Base-by-base conservation (phyloP, 2,797 vertebrate species). In the Momotus momota region DNA sequence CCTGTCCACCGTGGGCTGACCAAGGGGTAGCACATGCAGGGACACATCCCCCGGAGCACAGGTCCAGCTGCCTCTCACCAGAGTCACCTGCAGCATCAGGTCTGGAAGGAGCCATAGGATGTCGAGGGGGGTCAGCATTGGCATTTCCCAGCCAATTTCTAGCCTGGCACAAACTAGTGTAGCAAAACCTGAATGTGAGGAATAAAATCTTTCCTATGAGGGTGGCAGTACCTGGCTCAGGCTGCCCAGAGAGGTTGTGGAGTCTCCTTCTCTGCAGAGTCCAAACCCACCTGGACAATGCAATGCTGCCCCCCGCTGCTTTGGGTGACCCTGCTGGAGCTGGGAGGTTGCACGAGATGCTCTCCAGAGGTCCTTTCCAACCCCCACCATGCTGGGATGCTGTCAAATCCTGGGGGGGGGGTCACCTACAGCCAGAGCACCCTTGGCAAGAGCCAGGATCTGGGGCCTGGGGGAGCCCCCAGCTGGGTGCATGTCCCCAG, bases 71-170 rank as follows among this genome's bases (percentile, higher is more conserved):
- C 12, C 6, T 71, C 82, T 23, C 40, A 13, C 46, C 70, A 43
- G 64, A 83, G 67, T 64, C 11, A 8, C 55, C 31, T 67, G 51
- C 3, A 18, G 45, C 38, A 14, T 16, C 3, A 0, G 18, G 4
- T 90, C 71, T 0, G 0, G 0, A 26, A 81, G 54, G 0, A 2
- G 46, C 62, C 38, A 3, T 0, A 3, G 54, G 22, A 79, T 29
- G 10, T 0, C 3, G 1, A 51, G 29, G 7, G 0, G 14, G 17
- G 43, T 45, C 48, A 49, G 62, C 78, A 49, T 15, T 3, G 14
- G 8, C 49, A 26, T 71, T 81, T 89, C 66, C 66, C 21, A 3
- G 58, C 25, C 43, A 18, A 0, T 7, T 58, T 38, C 52, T 58
- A 65, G 43, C 33, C 51, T 60, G 78, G 52, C 29, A 67, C 70